These are phyloP conservation scores for Phenganax subtilis DNA, from an alignment of 92 coral and sea anemone species.

Conservation along the genomic window DNA sequence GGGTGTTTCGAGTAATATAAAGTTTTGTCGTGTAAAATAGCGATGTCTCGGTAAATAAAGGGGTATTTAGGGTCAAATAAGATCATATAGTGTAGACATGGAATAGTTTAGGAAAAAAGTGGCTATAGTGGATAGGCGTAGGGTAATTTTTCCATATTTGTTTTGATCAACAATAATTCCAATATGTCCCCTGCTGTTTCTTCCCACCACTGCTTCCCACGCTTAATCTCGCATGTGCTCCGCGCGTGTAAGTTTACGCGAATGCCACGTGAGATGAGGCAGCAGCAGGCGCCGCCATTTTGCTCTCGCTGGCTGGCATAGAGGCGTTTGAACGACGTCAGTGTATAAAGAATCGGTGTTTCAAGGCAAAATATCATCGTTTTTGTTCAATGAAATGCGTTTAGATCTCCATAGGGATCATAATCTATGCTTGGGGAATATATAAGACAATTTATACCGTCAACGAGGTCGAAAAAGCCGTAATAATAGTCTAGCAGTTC, in stretches of 20 bases:
- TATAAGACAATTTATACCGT: constrained; percentile 27
- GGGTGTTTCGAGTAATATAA: too few species aligned
- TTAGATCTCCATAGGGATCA: constrained; percentile 17
- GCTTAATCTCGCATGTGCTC: neutral
- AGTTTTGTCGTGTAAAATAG: neutral
- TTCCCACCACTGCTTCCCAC: neutral
- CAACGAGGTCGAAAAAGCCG: constrained; percentile 23
- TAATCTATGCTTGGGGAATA: constrained; percentile 22
- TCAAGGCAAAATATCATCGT: constrained; percentile 23
- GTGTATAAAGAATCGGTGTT: neutral
- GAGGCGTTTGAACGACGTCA: constrained; percentile 41
- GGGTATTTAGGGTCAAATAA: neutral
- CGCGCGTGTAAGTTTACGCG: constrained; percentile 18
- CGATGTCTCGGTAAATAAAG: neutral
- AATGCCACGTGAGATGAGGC: constrained; percentile 18
- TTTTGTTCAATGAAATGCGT: constrained; percentile 15
- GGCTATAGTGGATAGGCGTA: neutral
- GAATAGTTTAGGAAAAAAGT: neutral
- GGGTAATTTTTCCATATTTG: neutral
- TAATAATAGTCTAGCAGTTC: constrained; percentile 26
- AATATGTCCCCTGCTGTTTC: neutral
- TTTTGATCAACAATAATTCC: neutral
- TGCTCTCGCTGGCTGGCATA: constrained; percentile 17
- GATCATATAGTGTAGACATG: neutral
- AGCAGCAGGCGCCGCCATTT: constrained; percentile 38